These are phyloP conservation scores for Gambelia wislizenii DNA, from an alignment of 2,797 vertebrate species.

Conservation along the genomic window DNA sequence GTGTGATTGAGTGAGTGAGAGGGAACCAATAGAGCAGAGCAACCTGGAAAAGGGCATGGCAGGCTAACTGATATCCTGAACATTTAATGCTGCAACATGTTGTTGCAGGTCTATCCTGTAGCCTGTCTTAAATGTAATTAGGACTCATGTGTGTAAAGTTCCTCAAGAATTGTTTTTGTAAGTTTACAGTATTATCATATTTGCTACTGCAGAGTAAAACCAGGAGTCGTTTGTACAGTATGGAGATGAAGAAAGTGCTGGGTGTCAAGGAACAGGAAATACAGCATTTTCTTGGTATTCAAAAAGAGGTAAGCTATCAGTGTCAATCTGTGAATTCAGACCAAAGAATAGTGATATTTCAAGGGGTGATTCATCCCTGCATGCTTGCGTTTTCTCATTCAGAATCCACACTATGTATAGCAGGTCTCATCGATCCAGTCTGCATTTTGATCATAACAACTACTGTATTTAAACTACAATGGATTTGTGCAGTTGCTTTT, in stretches of 20 bases:
- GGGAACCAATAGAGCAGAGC: background rate
- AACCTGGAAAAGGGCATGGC: background rate
- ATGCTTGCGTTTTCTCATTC: too few relatives aligned
- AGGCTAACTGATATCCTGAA: background rate
- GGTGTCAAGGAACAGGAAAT: conserved; percentile 75
- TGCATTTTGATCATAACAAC: too few relatives aligned
- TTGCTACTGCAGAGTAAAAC: conserved; percentile 68
- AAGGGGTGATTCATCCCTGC: too few relatives aligned
- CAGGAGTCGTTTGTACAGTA: conserved; percentile 56
- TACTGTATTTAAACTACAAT: too few relatives aligned
- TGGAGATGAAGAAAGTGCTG: conserved; percentile 71
- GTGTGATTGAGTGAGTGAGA: too few relatives aligned
- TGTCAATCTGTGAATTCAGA: too few relatives aligned
- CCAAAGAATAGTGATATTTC: too few relatives aligned
- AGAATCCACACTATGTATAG: too few relatives aligned
- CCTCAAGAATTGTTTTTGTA: background rate
- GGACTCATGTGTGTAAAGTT: background rate
- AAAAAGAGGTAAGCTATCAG: conserved; percentile 76
- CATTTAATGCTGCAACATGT: background rate
- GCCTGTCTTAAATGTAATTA: background rate
- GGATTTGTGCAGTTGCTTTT: too few relatives aligned
- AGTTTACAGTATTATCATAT: background rate
- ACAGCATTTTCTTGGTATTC: conserved; percentile 62
- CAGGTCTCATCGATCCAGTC: too few relatives aligned
- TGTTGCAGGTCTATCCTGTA: background rate